Percentiles rank a stretch among this genome's conserved stretches.
Evolutionary conservation across 1,140 invertebrate species (phyloP).

Genomic region (Bombus confusus): DNA sequence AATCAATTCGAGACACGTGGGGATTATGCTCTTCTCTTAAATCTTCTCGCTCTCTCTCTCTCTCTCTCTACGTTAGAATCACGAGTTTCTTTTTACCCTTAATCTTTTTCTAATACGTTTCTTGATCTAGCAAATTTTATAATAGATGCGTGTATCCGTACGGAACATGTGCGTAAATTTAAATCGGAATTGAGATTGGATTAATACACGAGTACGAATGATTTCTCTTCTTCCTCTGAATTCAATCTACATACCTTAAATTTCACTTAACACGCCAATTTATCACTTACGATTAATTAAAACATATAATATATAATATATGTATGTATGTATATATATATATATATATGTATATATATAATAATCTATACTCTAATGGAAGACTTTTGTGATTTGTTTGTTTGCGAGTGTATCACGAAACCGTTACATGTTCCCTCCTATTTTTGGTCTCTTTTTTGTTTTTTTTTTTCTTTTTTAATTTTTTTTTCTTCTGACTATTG

Average conservation of each 20-base stretch:
- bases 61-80: not conserved
- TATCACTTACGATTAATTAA: constrained; percentile 52
- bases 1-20: constrained; percentile 6
- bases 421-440: constrained; percentile 56
- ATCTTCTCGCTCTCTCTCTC: not conserved
- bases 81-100: not conserved
- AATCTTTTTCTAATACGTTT: not conserved
- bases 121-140: not conserved
- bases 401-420: constrained; percentile 47
- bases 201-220: constrained; percentile 2
- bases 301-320: constrained; percentile 12
- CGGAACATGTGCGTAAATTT: not conserved
- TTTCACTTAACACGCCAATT: constrained; percentile 40
- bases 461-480: not conserved
- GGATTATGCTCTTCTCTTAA: not conserved
- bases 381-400: constrained; percentile 79
- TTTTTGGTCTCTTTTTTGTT: not conserved
- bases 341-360: not conserved
- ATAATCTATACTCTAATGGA: constrained; percentile 69
- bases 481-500: constrained; percentile 3
- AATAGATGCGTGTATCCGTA: not conserved
- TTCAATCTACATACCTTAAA: constrained; percentile 23
- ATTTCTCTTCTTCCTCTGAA: not conserved
- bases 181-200: not conserved
- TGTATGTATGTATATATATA: not conserved